These are phyloP conservation scores for Hipposideros larvatus DNA, from an alignment of 2,797 vertebrate genomes.

Conservation along the genomic window DNA sequence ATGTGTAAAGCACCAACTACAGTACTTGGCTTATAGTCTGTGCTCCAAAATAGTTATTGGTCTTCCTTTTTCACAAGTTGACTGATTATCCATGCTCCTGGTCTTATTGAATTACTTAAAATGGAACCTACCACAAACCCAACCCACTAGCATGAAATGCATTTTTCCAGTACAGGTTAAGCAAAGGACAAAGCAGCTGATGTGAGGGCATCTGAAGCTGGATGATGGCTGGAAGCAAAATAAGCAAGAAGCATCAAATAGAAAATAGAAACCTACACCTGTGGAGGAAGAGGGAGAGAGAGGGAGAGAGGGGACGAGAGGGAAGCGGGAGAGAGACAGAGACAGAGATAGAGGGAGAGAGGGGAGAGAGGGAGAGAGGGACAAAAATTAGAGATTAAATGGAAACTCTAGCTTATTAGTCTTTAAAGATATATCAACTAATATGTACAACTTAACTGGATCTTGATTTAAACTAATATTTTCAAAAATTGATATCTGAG, in stretches of 20 bases:
- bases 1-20: not conserved
- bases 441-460: not conserved
- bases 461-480: constrained; percentile 1
- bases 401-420: not conserved
- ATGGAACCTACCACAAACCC: not conserved
- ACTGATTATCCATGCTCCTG: not conserved
- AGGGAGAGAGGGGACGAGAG: too few relatives aligned
- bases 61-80: not conserved
- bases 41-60: not conserved
- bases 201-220: not conserved
- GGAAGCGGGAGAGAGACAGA: too few relatives aligned
- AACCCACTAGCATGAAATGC: not conserved
- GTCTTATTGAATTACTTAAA: not conserved
- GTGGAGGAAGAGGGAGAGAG: too few relatives aligned
- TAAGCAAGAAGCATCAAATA: not conserved
- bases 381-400: not conserved
- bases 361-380: too few relatives aligned
- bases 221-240: not conserved
- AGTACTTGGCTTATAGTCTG: not conserved
- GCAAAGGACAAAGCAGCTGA: not conserved
- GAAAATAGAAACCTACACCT: not conserved
- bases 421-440: not conserved
- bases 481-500: not conserved
- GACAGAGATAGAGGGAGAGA: too few relatives aligned
- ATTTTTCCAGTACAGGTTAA: not conserved